Evolutionary conservation across 2,888 invertebrate species (phyloP).

Genomic region (Nowickia ferox): DNA sequence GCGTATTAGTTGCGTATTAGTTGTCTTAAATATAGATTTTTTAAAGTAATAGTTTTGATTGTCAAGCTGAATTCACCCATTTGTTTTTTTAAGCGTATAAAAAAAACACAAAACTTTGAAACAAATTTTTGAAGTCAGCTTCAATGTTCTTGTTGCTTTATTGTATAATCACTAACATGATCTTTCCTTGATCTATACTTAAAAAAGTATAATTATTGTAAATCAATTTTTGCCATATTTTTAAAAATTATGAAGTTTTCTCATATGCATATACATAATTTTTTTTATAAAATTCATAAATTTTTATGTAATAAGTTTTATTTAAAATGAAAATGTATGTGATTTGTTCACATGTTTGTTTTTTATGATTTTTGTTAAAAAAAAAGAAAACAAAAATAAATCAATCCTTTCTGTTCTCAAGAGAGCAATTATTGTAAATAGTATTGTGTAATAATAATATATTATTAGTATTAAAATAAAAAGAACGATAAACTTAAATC

Average conservation of each 20-base stretch:
- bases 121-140: too few species aligned
- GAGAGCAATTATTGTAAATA: constrained; percentile 63
- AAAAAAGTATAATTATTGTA: constrained; percentile 13
- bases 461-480: constrained; percentile 45
- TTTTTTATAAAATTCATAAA: neutral
- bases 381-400: constrained; percentile 7
- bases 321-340: constrained; percentile 4
- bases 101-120: too few species aligned
- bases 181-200: constrained; percentile 3
- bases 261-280: neutral
- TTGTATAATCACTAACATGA: neutral
- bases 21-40: too few species aligned
- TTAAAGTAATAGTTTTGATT: too few species aligned
- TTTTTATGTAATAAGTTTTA: constrained; percentile 2
- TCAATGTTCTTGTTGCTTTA: neutral
- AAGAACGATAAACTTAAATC: constrained; percentile 24
- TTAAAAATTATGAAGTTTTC: constrained; percentile 12
- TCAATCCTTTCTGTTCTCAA: neutral
- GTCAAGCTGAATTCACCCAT: too few species aligned
- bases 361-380: constrained; percentile 17
- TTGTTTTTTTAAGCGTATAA: too few species aligned
- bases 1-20: too few species aligned
- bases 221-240: constrained; percentile 55
- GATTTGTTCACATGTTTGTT: constrained; percentile 23
- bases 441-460: constrained; percentile 64